Evolutionary conservation across 2,113 vertebrate species (phyloP).

Genomic region (Forbesichthys papilliferus): DNA sequence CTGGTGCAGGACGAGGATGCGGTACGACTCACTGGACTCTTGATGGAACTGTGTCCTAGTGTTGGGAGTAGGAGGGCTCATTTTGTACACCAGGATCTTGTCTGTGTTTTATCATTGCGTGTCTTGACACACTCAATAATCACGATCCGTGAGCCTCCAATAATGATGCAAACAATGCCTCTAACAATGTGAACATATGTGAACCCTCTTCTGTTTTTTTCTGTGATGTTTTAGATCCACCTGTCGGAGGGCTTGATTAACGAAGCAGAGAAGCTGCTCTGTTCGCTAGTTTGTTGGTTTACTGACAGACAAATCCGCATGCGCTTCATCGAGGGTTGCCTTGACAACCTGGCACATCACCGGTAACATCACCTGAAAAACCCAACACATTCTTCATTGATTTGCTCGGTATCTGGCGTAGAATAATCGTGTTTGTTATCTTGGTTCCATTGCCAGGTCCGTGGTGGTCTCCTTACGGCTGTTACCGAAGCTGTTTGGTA

Average conservation of each 20-base stretch:
- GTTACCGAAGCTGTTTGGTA: constrained; percentile 96
- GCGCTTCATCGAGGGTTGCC: constrained; percentile 99
- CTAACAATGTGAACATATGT: background rate
- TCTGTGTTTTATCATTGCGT: too few relatives aligned
- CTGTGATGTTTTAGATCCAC: constrained; percentile 83
- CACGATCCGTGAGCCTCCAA: too few relatives aligned
- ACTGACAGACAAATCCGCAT: constrained; percentile 98
- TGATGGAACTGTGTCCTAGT: too few relatives aligned
- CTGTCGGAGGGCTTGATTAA: constrained; percentile 97
- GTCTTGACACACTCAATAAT: too few relatives aligned
- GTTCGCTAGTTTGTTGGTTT: constrained; percentile 99
- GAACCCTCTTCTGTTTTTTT: background rate
- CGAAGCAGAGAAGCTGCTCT: constrained; percentile 97
- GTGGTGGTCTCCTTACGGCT: constrained; percentile 96
- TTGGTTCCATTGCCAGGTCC: constrained; percentile 76
- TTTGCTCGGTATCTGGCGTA: too few relatives aligned
- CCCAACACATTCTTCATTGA: too few relatives aligned
- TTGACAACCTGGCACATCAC: constrained; percentile 97
- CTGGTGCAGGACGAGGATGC: constrained; percentile 98
- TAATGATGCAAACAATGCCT: too few relatives aligned
- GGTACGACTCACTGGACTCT: constrained; percentile 69
- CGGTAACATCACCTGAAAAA: constrained; percentile 72
- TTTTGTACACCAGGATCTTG: too few relatives aligned
- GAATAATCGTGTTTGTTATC: background rate
- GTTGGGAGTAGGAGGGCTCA: too few relatives aligned